Conservation (phyloP, 1,140 invertebrate genomes). For the Pogonomyrmex barbatus region DNA sequence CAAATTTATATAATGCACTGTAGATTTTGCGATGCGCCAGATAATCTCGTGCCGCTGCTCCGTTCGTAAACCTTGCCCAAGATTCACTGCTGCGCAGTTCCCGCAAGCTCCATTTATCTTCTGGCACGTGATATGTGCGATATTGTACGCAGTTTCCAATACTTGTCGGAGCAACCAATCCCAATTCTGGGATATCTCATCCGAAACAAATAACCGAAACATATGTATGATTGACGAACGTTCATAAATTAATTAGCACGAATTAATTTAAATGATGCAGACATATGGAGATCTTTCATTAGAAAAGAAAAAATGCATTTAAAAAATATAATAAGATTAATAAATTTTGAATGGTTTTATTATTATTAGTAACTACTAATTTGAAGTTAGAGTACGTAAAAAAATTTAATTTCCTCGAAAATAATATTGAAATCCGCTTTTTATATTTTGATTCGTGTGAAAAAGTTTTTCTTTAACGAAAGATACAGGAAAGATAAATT, state of each 20-base stretch:
- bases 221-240: background rate
- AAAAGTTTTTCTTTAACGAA: background rate
- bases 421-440: background rate
- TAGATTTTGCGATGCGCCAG: slow-evolving; percentile 47
- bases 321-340: background rate
- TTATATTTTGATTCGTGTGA: background rate
- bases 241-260: background rate
- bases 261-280: background rate
- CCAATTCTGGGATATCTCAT: slow-evolving; percentile 17
- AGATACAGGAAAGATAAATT: background rate
- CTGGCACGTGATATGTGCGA: slow-evolving; percentile 45
- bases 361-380: background rate
- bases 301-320: background rate
- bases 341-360: background rate
- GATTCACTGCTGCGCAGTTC: slow-evolving; percentile 48
- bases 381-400: background rate
- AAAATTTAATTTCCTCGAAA: background rate
- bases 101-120: slow-evolving; percentile 61
- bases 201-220: slow-evolving; percentile 15
- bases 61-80: slow-evolving; percentile 46
- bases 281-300: background rate
- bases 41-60: slow-evolving; percentile 51
- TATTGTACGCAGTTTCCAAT: slow-evolving; percentile 55
- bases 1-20: slow-evolving; percentile 39
- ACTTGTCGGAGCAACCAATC: slow-evolving; percentile 29